Evolutionary conservation across 2,113 vertebrate genomes (phyloP), one percentile per base, ranked within the genome.

Genomic region (Trichomycterus rosablanca): DNA sequence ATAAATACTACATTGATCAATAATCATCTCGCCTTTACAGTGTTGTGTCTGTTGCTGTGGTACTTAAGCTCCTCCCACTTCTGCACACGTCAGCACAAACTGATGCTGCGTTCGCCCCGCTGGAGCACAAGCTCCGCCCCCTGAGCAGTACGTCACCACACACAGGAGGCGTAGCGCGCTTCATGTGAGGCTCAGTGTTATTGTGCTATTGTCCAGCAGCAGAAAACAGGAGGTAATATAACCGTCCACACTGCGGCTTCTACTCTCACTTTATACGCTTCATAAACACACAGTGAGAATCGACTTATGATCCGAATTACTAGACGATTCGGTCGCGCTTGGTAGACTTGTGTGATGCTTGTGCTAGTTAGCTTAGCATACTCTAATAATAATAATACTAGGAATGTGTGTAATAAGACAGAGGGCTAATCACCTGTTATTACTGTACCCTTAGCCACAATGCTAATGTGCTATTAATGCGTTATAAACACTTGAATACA

Each of bases 151-250:
- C 84, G 84, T 87, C 77, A 81, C 69, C 56, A 37, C 43, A 58
- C 4, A 30, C 12, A 44, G 56, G 2, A 5, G 2, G 26, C 52
- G 79, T 86, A 68, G 74, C 74, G 67, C 73, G 51, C 73, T 76
- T 80, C 75, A 65, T 63, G 63, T 62, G 71, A 61, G 75, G 11
- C 70, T 58, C 45, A 59, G 50, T 74, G 72, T 67, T 70, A 53
- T 72, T 73, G 68, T 69, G 70, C 57, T 34, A 51, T 78, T 71
- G 63, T 73, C 26, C 51, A 26, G 45, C 63, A 61, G 70, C 62
- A 78, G 32, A 73, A 70, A 60, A 81, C 68, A 87, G 87, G 87
- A 77, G 86, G 87, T 39, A 12, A 30, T 4, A 30, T n/a, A n/a
- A n/a, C n/a, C n/a, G n/a, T n/a, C n/a, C 1, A 34, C 30, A 10